Base-by-base conservation (phyloP, 2,113 vertebrate genomes). In the Amphiprion percula region DNA sequence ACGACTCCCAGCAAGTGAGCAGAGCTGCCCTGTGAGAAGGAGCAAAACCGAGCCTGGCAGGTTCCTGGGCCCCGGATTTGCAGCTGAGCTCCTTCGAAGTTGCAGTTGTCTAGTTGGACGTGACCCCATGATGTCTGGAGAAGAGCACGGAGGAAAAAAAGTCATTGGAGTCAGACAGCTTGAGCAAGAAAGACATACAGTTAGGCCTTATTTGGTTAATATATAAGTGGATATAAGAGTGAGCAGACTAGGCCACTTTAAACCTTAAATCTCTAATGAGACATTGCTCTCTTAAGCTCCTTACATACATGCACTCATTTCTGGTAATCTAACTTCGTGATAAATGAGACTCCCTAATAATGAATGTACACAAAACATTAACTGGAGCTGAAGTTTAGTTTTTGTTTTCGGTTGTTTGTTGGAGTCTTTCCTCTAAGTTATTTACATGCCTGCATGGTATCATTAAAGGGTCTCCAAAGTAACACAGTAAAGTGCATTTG, bases 11-110 rank as follows among this genome's bases (percentile, higher is more conserved):
- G 91, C 73, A 98, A 89, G 82, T 96, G 94, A 71, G 95, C 94
- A 1, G 94, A 94, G 87, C 96, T 96, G 53, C 96, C 95, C 72
- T 96, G 97, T 50, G 92, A 96, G 85, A 98, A 98, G 75, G 95
- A 96, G 84, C 96, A 98, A 88, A 97, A 98, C 75, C 96, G 97
- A 73, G 96, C 95, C 73, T 97, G 97, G 85, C 96, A 97, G 0
- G 95, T 97, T 47, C 96, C 97, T 0, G 97, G 97, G 0, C 96
- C 96, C 0, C 96, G 93, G 73, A 98, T 87, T 85, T 97, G 96
- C 78, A 98, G 88, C 90, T 98, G 97, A 23, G 96, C 95, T 3
- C 95, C 95, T 82, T 98, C 95, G 17, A 97, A 96, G 88, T 95
- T 98, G 92, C 97, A 98, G 86, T 96, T 98, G 75, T 98, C 96